Evolutionary conservation across 2,888 invertebrate genomes (phyloP), one percentile per base, ranked within the genome.

Genomic region (Scrobipalpa costella): DNA sequence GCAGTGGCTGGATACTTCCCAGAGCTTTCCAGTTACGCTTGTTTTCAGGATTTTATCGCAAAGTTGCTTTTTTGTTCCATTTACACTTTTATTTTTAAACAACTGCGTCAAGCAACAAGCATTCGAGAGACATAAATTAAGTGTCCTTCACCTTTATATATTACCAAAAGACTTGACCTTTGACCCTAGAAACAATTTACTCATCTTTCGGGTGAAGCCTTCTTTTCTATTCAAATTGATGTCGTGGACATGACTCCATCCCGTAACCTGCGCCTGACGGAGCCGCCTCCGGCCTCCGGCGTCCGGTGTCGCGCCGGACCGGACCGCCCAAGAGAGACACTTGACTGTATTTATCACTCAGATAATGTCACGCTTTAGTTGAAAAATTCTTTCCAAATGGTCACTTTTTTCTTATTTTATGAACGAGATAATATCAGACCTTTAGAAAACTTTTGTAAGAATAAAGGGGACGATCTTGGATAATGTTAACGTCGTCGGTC

Each of bases 361-460:
- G 55, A 55, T 55, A 33, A 55, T 27, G 55, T 55, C 55, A 33
- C 55, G 13, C n/a, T 55, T 52, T 55, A 21, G 3, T 33, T n/a
- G 55, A 55, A 55, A 17, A 55, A 55, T 27, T 55, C 55, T 55
- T 55, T 33, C 21, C 7, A 13, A 33, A 55, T 55, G 55, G 55
- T 33, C 55, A 33, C 55, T 55, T 55, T 55, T n/a, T n/a, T n/a
- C n/a, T 55, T 55, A n/a, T 55, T 55, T n/a, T 27, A 55, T 27
- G 55, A 13, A 33, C 55, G 27, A 55, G 55, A 55, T 55, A 55
- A 55, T 55, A 6, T 55, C 13, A 33, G 21, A n/a, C 27, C 33
- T 15, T 15, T 55, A 13, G 5, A 7, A 15, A 33, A 27, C 13
- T 27, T 27, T 55, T 55, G 9, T 34, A 2, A 55, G 2, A 55